These are phyloP conservation scores for Toxotes lorentzi DNA, from an alignment of 2,797 vertebrate genomes.

Conservation along the genomic window DNA sequence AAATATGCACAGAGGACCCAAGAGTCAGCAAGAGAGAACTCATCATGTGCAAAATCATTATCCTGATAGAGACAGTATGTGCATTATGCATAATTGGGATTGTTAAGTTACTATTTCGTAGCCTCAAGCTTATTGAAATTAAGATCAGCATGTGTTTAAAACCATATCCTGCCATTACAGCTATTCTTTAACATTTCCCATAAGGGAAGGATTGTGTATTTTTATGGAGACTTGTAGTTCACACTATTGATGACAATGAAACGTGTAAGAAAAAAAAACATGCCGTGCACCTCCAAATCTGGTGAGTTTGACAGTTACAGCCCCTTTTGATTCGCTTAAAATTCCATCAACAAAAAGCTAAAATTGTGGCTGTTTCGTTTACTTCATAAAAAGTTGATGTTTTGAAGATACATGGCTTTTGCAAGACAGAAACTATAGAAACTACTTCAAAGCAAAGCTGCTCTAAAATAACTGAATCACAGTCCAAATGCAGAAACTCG, in stretches of 20 bases:
- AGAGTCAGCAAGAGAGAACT: neutral
- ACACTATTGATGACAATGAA: neutral
- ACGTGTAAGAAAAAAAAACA: neutral
- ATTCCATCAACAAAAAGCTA: neutral
- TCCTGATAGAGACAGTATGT: neutral
- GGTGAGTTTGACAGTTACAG: neutral
- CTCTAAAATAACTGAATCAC: neutral
- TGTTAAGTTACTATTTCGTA: constrained; percentile 4
- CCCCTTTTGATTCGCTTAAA: neutral
- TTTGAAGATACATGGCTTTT: neutral
- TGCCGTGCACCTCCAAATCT: no score
- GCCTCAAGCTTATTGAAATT: constrained; percentile 17
- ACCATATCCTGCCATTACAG: constrained; percentile 15
- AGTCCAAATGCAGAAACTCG: neutral
- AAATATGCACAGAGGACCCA: constrained; percentile 8
- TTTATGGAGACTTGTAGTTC: neutral
- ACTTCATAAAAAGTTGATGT: neutral
- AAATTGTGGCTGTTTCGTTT: neutral
- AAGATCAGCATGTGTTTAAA: constrained; percentile 28
- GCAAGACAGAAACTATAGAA: no score
- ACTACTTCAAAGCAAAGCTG: neutral
- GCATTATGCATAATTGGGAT: neutral
- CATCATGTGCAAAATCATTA: neutral
- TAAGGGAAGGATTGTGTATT: no score
- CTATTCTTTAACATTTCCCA: neutral